Evolutionary conservation across 1,140 invertebrate genomes (phyloP).

Genomic region (Andricus grossulariae): DNA sequence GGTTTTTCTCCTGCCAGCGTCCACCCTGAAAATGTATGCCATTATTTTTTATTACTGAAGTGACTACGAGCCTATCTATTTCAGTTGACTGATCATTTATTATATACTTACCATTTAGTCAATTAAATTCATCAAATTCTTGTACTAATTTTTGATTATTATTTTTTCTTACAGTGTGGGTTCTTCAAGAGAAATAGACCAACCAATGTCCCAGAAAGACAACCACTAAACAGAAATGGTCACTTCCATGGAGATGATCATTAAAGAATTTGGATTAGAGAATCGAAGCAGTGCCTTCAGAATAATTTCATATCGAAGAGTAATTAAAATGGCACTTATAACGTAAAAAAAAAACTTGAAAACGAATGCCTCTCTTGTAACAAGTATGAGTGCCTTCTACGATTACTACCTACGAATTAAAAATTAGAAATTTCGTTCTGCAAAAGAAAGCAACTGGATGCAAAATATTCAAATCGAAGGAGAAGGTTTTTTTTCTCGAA

Average conservation of each 20-base stretch:
- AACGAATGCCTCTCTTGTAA: constrained; percentile 23
- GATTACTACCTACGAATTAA: constrained; percentile 34
- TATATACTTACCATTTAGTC: no score
- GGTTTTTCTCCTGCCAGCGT: no score
- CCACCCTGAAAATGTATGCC: no score
- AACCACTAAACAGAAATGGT: constrained; percentile 87
- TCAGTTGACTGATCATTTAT: no score
- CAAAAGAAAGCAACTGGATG: background rate
- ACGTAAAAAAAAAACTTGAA: background rate
- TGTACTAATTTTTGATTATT: constrained; percentile 24
- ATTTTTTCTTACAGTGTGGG: constrained; percentile 83
- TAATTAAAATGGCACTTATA: constrained; percentile 13
- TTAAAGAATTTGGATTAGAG: constrained; percentile 26
- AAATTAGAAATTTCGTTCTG: constrained; percentile 40
- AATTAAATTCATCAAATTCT: constrained; percentile 33
- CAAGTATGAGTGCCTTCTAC: background rate
- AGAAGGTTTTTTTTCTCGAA: background rate
- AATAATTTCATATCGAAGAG: constrained; percentile 24
- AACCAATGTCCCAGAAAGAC: constrained; percentile 85
- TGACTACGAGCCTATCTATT: no score
- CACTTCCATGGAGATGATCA: constrained; percentile 65
- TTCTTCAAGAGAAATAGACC: constrained; percentile 95
- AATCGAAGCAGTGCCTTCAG: constrained; percentile 44
- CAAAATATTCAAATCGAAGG: no score
- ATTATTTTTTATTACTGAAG: no score